Evolutionary conservation across 2,888 invertebrate genomes (phyloP).

Genomic region (Tolmerus cingulatus): DNA sequence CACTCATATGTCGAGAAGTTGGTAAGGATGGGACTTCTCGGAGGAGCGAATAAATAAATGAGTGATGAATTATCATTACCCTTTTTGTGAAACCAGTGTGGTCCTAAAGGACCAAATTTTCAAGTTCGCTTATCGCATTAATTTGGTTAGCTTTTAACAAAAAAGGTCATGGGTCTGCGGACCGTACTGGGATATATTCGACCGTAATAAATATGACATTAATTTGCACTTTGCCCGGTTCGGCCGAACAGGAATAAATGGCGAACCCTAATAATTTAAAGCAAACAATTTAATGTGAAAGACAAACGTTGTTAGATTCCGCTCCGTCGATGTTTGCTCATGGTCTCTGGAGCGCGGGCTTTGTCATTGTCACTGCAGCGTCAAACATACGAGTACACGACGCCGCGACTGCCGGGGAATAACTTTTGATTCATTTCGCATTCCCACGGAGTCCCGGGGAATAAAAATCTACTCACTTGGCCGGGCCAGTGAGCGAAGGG

Average conservation of each 20-base stretch:
- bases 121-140: neutral
- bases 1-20: neutral
- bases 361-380: slow-evolving; percentile 14
- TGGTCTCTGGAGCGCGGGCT: neutral
- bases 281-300: slow-evolving; percentile 32
- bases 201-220: slow-evolving; percentile 31
- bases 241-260: neutral
- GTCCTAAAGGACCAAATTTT: neutral
- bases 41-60: neutral
- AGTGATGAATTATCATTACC: neutral
- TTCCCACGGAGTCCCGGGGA: neutral
- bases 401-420: neutral
- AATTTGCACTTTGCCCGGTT: slow-evolving; percentile 28
- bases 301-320: slow-evolving; percentile 15
- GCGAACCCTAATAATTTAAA: slow-evolving; percentile 27
- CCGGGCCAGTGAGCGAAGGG: neutral
- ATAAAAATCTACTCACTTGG: slow-evolving; percentile 14
- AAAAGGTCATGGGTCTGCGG: neutral
- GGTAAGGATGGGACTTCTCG: neutral
- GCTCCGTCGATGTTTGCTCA: slow-evolving; percentile 6
- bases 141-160: neutral
- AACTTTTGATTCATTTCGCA: slow-evolving; percentile 17
- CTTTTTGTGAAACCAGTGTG: neutral
- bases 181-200: neutral
- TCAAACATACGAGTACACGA: neutral